Evolutionary conservation across 2,797 vertebrate genomes (phyloP).

Genomic region (Bufotes viridis): DNA sequence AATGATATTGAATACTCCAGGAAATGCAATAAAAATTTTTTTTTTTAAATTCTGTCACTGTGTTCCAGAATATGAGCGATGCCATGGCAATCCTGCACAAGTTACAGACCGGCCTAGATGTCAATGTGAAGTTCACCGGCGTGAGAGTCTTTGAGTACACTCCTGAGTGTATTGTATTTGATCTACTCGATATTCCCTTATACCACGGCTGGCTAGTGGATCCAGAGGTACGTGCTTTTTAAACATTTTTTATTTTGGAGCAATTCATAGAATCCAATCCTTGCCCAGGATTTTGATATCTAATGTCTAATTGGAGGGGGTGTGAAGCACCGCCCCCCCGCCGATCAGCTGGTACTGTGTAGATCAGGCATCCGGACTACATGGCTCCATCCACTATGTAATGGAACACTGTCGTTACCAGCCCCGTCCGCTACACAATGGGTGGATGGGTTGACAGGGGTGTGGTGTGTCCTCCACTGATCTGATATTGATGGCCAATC

Average conservation of each 20-base stretch:
- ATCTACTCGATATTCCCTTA: constrained; percentile 96
- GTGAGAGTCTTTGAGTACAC: constrained; percentile 98
- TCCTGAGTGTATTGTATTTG: constrained; percentile 98
- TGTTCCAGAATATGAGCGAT: constrained; percentile 94
- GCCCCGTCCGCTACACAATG: no score
- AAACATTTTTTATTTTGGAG: neutral
- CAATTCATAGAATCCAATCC: no score
- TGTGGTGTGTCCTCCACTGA: no score
- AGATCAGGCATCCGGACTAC: no score
- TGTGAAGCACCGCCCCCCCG: no score
- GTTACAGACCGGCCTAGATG: constrained; percentile 95
- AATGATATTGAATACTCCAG: neutral
- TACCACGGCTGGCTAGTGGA: constrained; percentile 99
- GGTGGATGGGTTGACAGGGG: no score
- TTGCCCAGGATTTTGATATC: no score
- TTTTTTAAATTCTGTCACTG: constrained; percentile 3
- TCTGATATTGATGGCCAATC: no score
- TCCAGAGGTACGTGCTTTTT: constrained; percentile 84
- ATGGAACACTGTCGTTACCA: no score
- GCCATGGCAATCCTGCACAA: constrained; percentile 98
- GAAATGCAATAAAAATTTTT: neutral
- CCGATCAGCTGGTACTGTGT: no score
- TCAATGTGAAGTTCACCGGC: constrained; percentile 97
- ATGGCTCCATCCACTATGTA: no score
- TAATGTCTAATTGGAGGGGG: no score